Evolutionary conservation across 1,140 invertebrate species (phyloP).

Genomic region (Panagrolaimus sp.): DNA sequence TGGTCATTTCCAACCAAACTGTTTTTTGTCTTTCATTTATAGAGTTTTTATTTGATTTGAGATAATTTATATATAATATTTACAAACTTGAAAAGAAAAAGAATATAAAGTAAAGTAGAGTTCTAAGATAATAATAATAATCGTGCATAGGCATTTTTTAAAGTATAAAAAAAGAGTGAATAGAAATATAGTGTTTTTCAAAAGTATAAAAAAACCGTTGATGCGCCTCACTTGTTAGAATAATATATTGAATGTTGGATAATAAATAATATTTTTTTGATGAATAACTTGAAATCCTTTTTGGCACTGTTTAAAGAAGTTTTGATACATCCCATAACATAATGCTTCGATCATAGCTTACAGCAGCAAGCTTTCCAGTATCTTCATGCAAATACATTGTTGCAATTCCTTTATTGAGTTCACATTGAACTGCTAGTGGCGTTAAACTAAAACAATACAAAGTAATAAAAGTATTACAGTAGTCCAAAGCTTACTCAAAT

Average conservation of each 20-base stretch:
- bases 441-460: constrained; percentile 67
- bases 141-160: too few relatives aligned
- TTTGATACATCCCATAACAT: constrained; percentile 67
- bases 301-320: constrained; percentile 24
- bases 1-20: neutral
- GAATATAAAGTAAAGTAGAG: neutral
- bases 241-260: too few relatives aligned
- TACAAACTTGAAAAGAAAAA: neutral
- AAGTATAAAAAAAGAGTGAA: too few relatives aligned
- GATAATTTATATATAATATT: neutral
- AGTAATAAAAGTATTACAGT: constrained; percentile 1
- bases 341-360: constrained; percentile 85
- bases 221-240: too few relatives aligned
- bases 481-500: constrained; percentile 59
- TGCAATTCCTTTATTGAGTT: constrained; percentile 82
- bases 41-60: neutral
- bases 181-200: too few relatives aligned
- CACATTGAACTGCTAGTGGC: constrained; percentile 85
- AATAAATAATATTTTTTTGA: too few relatives aligned
- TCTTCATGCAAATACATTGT: constrained; percentile 82
- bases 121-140: neutral
- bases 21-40: neutral
- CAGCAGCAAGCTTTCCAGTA: constrained; percentile 75
- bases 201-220: too few relatives aligned
- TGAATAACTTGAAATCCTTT: too few relatives aligned